Percentiles rank a stretch among this genome's conserved stretches.
Evolutionary conservation across 2,888 invertebrate genomes (phyloP).

Genomic region (Piscicola geometra): DNA sequence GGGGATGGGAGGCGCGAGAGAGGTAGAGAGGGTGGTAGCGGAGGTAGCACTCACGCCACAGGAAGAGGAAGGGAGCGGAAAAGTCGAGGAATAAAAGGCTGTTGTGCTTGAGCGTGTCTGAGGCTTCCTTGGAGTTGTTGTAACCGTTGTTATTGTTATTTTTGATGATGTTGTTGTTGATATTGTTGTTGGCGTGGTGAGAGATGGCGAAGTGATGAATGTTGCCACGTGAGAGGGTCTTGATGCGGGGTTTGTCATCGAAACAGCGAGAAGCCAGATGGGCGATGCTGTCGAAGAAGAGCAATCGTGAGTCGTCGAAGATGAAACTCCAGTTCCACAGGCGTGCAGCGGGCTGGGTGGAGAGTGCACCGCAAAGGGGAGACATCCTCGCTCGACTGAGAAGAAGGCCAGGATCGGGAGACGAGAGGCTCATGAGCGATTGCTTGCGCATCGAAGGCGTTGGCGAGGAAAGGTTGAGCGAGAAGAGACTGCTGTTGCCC

Average conservation of each 20-base stretch:
- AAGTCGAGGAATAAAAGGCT: constrained; percentile 3
- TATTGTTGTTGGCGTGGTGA: too few relatives aligned
- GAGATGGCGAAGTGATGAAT: too few relatives aligned
- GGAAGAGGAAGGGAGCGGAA: constrained; percentile 1
- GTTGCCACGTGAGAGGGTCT: too few relatives aligned
- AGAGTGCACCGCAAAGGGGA: background rate
- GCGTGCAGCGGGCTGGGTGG: background rate
- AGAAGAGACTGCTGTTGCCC: background rate
- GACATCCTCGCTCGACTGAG: background rate
- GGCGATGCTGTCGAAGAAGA: background rate
- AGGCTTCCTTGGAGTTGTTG: background rate
- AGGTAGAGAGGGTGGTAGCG: constrained; percentile 3
- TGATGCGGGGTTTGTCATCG: too few relatives aligned
- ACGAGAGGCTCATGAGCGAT: background rate
- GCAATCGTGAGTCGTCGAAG: background rate
- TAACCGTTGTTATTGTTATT: too few relatives aligned
- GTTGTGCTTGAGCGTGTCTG: background rate
- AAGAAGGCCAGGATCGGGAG: background rate
- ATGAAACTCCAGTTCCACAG: background rate
- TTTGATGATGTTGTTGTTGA: too few relatives aligned
- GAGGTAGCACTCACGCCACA: constrained; percentile 26
- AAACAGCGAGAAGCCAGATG: too few relatives aligned
- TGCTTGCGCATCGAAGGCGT: background rate
- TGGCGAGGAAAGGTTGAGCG: constrained; percentile 17
- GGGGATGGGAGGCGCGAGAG: too few relatives aligned